Evolutionary conservation across 2,113 vertebrate species (phyloP).

Genomic region (Ctenomys sociabilis): DNA sequence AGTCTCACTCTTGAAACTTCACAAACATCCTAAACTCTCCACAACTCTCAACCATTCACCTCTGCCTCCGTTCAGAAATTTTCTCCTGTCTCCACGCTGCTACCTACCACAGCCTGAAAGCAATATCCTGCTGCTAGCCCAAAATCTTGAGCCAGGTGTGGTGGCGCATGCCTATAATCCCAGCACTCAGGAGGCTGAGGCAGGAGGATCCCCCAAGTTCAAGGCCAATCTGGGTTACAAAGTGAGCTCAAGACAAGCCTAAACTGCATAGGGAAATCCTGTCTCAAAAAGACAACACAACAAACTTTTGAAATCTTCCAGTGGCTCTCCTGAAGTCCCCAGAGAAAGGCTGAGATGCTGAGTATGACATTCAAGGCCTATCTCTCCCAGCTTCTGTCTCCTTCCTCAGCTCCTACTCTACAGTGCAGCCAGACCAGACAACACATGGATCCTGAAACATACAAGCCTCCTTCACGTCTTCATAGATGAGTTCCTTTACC

Average conservation of each 20-base stretch:
- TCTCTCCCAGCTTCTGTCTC: not conserved
- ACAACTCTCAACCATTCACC: not conserved
- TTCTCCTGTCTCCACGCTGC: not conserved
- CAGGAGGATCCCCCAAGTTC: not conserved
- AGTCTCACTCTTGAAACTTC: not conserved
- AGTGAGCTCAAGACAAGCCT: not conserved
- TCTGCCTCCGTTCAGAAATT: not conserved
- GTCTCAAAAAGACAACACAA: not conserved
- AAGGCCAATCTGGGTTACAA: not conserved
- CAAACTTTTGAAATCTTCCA: not conserved
- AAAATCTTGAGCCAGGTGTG: not conserved
- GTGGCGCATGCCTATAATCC: not conserved
- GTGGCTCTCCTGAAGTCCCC: not conserved
- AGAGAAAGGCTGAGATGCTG: conserved; percentile 1
- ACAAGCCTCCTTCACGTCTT: not conserved
- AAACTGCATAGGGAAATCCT: not conserved
- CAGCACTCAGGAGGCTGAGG: not conserved
- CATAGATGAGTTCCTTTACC: not conserved
- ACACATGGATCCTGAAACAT: not conserved
- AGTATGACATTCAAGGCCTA: not conserved
- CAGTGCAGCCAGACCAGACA: not conserved
- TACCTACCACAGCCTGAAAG: not conserved
- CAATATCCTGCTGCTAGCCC: not conserved
- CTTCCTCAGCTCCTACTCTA: not conserved
- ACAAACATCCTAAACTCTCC: not conserved